A percentile compares a stretch with the other conserved stretches of the same genome.
phyloP scores from a whole-genome alignment of 64 coral and sea anemone species.

The Platygyra sinensis region DNA sequence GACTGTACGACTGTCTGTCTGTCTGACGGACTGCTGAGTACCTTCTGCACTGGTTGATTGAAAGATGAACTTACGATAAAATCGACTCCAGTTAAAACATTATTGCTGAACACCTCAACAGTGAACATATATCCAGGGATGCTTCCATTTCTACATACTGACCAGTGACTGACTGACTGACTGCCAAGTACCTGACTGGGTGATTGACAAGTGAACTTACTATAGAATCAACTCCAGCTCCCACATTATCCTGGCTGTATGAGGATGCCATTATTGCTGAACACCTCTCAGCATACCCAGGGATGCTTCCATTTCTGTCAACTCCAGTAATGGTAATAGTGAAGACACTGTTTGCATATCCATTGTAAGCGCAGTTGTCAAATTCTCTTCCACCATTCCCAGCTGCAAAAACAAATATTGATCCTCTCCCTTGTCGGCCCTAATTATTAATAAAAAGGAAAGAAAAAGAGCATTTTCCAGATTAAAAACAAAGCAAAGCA shows the following conservation, averaged over 20 bases:
- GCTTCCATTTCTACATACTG: too few species aligned
- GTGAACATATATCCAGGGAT: too few species aligned
- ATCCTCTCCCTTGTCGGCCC: slow-evolving; percentile 50
- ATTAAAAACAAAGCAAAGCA: background rate
- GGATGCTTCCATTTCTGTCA: slow-evolving; percentile 24
- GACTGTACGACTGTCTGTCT: too few species aligned
- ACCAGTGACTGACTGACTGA: too few species aligned
- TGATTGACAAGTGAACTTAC: background rate
- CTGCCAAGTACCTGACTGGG: background rate
- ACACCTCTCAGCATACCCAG: slow-evolving; percentile 46
- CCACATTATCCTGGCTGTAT: slow-evolving; percentile 30
- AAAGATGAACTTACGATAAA: too few species aligned
- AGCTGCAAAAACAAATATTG: slow-evolving; percentile 53
- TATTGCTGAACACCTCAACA: too few species aligned
- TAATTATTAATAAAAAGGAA: background rate
- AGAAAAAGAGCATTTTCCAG: background rate
- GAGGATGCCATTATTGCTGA: slow-evolving; percentile 31
- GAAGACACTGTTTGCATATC: slow-evolving; percentile 35
- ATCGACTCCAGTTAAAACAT: too few species aligned
- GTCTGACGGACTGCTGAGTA: background rate
- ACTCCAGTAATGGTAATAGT: slow-evolving; percentile 48
- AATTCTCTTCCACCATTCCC: slow-evolving; percentile 41
- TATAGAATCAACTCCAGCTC: background rate
- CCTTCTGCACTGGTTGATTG: background rate
- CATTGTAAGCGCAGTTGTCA: slow-evolving; percentile 69